Base-by-base conservation (phyloP, 2,888 invertebrate genomes). In the Strigamia transsilvanica region DNA sequence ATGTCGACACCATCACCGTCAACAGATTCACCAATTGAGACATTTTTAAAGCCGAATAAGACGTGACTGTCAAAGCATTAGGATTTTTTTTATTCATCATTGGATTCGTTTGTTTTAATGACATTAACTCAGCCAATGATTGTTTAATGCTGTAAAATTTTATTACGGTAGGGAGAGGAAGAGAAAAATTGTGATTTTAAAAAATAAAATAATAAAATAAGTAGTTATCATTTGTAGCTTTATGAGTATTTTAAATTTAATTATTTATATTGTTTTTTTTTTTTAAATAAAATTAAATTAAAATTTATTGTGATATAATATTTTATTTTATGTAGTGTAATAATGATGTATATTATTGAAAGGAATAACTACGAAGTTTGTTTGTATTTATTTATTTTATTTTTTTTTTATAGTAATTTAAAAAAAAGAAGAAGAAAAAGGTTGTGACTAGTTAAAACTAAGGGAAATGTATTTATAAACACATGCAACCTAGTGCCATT, bases 401-500 rank as follows among this genome's bases (percentile, higher is more conserved):
- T 56, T n/a, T 73, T 27, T 73, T 73, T 73, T 73, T 73, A 32
- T 73, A 73, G 73, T 15, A 73, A 32, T 73, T 73, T 73, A 15
- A 51, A 38, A 38, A 34, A 34, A 7, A 34, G 7, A 34, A 34
- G 34, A 38, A 38, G 1, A 18, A 13, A 46, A 46, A 46, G 61
- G 12, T 61, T 73, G 32, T 73, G 32, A 73, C 1, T 73, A 73
- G 73, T 32, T 32, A 27, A 12, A 15, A 18, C 18, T 73, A 27
- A 27, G 27, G 27, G 23, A 73, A 73, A 27, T 27, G n/a, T 73
- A 32, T 27, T 73, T 32, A 73, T 7, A 2, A 73, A 27, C 73
- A 12, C 27, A 73, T 73, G 73, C 73, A 73, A 73, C 7, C 32
- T 73, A 73, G 73, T 73, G 73, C 73, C 73, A 73, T 73, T 73